Conservation (phyloP, 2,797 vertebrate species). For the Poecilia gillii region DNA sequence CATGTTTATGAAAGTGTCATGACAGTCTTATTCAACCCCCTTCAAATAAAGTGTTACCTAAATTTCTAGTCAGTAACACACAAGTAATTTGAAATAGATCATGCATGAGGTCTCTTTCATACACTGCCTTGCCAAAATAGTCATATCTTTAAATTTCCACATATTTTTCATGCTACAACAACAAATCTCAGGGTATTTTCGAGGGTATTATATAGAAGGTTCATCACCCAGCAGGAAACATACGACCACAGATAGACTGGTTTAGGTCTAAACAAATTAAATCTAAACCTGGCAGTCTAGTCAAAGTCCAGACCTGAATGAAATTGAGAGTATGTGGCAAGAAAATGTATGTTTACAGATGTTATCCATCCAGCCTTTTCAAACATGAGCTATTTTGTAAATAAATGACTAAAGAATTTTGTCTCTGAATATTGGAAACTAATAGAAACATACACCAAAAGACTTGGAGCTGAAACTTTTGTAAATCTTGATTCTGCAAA, state of each 20-base stretch:
- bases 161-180: not conserved
- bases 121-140: not conserved
- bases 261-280: not conserved
- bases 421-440: not conserved
- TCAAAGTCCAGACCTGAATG: not conserved
- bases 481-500: not conserved
- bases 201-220: not conserved
- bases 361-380: not conserved
- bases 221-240: not conserved
- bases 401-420: not conserved
- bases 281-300: not conserved
- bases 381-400: not conserved
- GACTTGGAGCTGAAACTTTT: not conserved
- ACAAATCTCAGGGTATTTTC: not conserved
- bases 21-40: no score
- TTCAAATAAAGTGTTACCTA: no score
- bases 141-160: not conserved
- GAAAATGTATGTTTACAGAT: not conserved
- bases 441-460: not conserved
- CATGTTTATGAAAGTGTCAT: no score
- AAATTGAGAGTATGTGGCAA: not conserved
- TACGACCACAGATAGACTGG: not conserved
- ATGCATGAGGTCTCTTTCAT: not conserved
- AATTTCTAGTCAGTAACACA: conserved; percentile 4
- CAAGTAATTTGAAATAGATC: conserved; percentile 26